Evolutionary conservation across 2,888 invertebrate species (phyloP).

Genomic region (Achlya flavicornis): DNA sequence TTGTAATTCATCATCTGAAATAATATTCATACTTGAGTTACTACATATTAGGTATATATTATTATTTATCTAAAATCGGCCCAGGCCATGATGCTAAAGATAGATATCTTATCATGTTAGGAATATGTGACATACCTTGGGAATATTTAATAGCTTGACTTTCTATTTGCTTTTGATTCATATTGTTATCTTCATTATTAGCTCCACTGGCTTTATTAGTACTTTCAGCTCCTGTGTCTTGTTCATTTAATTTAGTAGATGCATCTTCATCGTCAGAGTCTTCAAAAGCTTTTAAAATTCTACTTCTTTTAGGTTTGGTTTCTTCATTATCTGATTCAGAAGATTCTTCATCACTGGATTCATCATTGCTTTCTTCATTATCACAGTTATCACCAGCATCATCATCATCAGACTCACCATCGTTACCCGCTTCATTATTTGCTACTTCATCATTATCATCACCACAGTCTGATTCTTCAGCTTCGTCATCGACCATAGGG

Average conservation of each 20-base stretch:
- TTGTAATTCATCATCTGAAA: constrained; percentile 69
- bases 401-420: constrained; percentile 34
- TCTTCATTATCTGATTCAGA: constrained; percentile 62
- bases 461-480: constrained; percentile 76
- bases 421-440: constrained; percentile 22
- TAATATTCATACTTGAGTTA: background rate
- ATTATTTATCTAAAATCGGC: too few relatives aligned
- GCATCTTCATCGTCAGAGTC: constrained; percentile 74
- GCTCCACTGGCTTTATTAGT: constrained; percentile 13
- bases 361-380: constrained; percentile 43
- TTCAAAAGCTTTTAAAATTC: constrained; percentile 78
- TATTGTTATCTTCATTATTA: constrained; percentile 18
- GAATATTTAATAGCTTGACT: constrained; percentile 44
- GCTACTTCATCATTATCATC: constrained; percentile 46
- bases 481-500: constrained; percentile 76
- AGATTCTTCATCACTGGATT: constrained; percentile 58
- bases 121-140: constrained; percentile 52
- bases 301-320: constrained; percentile 60
- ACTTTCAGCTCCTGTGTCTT: constrained; percentile 7
- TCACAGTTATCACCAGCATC: constrained; percentile 52
- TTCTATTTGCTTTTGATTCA: constrained; percentile 15
- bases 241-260: constrained; percentile 17
- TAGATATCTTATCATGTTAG: background rate
- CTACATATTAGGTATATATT: too few relatives aligned
- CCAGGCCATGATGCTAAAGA: background rate